phyloP scores from a whole-genome alignment of 37 sponge, comb jelly and placozoan species.

The Ephydatia muelleri region DNA sequence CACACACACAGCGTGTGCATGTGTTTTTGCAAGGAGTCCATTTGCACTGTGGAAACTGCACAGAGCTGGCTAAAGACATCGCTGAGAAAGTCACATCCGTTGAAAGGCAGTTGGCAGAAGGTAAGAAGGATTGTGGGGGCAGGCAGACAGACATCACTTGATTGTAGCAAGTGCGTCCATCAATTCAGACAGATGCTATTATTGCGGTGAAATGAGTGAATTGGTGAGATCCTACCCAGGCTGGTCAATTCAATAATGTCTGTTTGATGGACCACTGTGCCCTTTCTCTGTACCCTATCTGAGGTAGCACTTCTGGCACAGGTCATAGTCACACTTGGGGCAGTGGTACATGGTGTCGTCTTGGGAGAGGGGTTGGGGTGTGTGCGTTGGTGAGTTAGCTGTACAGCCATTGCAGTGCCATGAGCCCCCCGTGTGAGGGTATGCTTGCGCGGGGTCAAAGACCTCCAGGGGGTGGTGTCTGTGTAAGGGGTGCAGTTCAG shows the following conservation, averaged over 20 bases:
- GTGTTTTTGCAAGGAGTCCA: slow-evolving; percentile 60
- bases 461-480: slow-evolving; percentile 43
- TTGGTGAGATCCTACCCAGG: not conserved
- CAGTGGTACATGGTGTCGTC: slow-evolving; percentile 66
- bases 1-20: slow-evolving; percentile 33
- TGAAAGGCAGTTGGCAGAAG: slow-evolving; percentile 40
- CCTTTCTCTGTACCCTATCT: not conserved
- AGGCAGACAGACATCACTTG: not conserved
- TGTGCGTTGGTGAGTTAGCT: not conserved
- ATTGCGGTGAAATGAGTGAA: not conserved
- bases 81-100: slow-evolving; percentile 5
- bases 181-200: too few relatives aligned
- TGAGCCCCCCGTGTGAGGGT: slow-evolving; percentile 49
- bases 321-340: slow-evolving; percentile 50
- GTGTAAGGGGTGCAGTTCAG: slow-evolving; percentile 52
- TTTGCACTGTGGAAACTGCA: slow-evolving; percentile 32
- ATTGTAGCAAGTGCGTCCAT: too few relatives aligned
- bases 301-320: slow-evolving; percentile 52
- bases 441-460: slow-evolving; percentile 29
- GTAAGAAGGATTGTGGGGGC: slow-evolving; percentile 1
- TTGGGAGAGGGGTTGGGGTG: slow-evolving; percentile 9
- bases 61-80: not conserved
- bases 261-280: not conserved
- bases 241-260: too few relatives aligned
- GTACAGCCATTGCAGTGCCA: slow-evolving; percentile 78